phyloP scores from a whole-genome alignment of 2,888 invertebrate genomes.

The Lasius platythorax region DNA sequence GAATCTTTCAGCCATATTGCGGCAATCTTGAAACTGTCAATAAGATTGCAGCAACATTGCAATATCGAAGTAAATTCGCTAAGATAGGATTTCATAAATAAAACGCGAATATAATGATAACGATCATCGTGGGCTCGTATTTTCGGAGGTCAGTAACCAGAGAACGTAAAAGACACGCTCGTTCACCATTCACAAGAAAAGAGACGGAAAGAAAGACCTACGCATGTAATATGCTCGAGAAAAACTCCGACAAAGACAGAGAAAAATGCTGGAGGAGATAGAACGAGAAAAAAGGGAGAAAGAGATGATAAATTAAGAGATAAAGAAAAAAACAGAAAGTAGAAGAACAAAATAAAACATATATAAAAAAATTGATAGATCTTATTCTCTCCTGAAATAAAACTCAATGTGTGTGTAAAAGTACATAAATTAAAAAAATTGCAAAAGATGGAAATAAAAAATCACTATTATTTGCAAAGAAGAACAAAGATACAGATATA shows the following conservation, averaged over 20 bases:
- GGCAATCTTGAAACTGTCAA: not conserved
- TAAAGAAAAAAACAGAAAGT: slow-evolving; percentile 1
- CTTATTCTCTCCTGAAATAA: not conserved
- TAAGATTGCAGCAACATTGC: slow-evolving; percentile 4
- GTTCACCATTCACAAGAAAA: slow-evolving; percentile 53
- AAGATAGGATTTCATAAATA: not conserved
- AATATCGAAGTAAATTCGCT: not conserved
- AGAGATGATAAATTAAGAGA: slow-evolving; percentile 15
- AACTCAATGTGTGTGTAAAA: not conserved
- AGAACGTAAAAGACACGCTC: slow-evolving; percentile 68
- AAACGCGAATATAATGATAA: not conserved
- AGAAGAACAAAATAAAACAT: not conserved
- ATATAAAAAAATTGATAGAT: not conserved
- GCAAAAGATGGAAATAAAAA: not conserved
- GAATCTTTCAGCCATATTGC: not conserved
- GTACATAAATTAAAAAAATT: not conserved
- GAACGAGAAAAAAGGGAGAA: slow-evolving; percentile 15
- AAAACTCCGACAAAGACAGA: slow-evolving; percentile 38
- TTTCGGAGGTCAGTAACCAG: slow-evolving; percentile 86
- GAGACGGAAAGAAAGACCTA: slow-evolving; percentile 77
- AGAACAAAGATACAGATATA: not conserved
- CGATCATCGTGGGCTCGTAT: slow-evolving; percentile 72
- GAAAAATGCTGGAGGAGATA: slow-evolving; percentile 19
- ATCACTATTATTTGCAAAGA: not conserved
- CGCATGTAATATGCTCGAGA: slow-evolving; percentile 56